Evolutionary conservation across 1,140 invertebrate species (phyloP).

Genomic region (Aphaenogaster rudis): DNA sequence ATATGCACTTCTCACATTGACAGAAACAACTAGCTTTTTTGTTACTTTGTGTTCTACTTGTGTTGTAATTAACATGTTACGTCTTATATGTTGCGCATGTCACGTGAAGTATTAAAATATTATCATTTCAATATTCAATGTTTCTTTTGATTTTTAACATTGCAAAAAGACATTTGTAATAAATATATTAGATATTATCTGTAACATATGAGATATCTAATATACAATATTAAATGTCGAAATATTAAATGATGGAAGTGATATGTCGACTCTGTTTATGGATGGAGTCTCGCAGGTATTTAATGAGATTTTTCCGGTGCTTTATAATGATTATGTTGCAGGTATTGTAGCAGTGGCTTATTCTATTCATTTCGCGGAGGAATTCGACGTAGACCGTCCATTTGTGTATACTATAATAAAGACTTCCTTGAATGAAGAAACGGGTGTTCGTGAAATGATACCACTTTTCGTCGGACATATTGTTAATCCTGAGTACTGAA

Average conservation of each 20-base stretch:
- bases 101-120: constrained; percentile 17
- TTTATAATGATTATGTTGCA: constrained; percentile 37
- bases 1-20: not conserved
- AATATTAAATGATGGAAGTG: not conserved
- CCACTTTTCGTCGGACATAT: not conserved
- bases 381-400: not conserved
- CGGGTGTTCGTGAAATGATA: not conserved
- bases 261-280: not conserved
- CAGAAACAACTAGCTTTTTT: not conserved
- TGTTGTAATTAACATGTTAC: not conserved
- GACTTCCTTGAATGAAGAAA: not conserved
- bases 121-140: not conserved
- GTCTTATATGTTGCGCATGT: not conserved
- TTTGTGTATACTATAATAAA: constrained; percentile 8
- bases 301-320: not conserved
- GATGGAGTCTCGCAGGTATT: not conserved
- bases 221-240: not conserved
- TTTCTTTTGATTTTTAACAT: constrained; percentile 2
- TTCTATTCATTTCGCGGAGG: too few relatives aligned
- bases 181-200: not conserved
- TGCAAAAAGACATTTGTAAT: not conserved
- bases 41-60: not conserved
- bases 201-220: not conserved
- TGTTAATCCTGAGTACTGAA: not conserved
- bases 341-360: not conserved